A percentile compares a stretch with the other conserved stretches of the same genome.
phyloP scores from a whole-genome alignment of 2,888 invertebrate species.

The Chloroclysta siterata region DNA sequence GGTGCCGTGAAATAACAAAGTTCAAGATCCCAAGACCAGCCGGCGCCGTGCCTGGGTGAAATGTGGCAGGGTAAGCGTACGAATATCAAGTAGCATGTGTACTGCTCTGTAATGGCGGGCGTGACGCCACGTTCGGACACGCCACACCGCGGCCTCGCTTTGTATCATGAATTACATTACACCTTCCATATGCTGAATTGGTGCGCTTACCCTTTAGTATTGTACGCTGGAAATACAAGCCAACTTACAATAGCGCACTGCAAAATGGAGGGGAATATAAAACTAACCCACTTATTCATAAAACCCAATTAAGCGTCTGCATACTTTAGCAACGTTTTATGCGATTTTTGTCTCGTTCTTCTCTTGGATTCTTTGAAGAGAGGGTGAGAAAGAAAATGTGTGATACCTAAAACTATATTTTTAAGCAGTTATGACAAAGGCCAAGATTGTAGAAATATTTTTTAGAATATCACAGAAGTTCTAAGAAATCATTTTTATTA shows the following conservation, averaged over 20 bases:
- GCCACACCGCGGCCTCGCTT: slow-evolving; percentile 50
- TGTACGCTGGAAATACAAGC: slow-evolving; percentile 26
- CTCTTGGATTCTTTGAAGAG: neutral
- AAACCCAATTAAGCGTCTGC: neutral
- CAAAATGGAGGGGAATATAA: neutral
- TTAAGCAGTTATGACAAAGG: too few species aligned
- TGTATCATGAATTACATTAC: slow-evolving; percentile 62
- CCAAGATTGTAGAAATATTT: too few species aligned
- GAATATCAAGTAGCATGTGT: slow-evolving; percentile 72
- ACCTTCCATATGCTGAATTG: slow-evolving; percentile 50
- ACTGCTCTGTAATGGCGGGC: slow-evolving; percentile 62
- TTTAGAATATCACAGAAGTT: too few species aligned
- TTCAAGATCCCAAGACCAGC: slow-evolving; percentile 68
- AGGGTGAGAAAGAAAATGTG: neutral
- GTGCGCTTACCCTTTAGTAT: slow-evolving; percentile 40
- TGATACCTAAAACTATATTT: too few species aligned
- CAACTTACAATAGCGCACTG: neutral
- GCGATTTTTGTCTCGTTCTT: neutral
- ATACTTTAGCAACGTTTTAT: neutral
- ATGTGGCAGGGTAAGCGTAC: slow-evolving; percentile 66
- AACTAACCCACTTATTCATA: neutral
- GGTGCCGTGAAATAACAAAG: slow-evolving; percentile 70
- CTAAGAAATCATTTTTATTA: neutral
- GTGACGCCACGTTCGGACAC: slow-evolving; percentile 68
- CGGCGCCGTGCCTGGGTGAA: slow-evolving; percentile 62